A percentile compares a stretch with the other conserved stretches of the same genome.
These are phyloP conservation scores for Thelaira solivaga DNA, from an alignment of 2,888 invertebrate species.

Conservation along the genomic window DNA sequence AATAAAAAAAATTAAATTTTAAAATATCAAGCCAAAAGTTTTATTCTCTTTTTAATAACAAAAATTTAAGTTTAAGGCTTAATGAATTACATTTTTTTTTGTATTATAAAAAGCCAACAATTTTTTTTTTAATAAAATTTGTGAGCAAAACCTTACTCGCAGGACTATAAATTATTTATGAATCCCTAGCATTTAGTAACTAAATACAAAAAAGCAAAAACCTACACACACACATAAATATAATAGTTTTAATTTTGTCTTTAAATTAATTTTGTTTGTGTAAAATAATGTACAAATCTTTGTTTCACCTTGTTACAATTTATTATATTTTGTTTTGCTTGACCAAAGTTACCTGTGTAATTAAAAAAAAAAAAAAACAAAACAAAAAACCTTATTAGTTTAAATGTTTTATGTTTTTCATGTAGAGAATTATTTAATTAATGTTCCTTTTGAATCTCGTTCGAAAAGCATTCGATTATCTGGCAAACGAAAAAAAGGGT, in stretches of 20 bases:
- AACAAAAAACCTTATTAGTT: conserved; percentile 57
- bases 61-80: no score
- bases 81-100: no score
- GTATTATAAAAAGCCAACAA: no score
- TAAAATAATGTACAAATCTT: conserved; percentile 58
- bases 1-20: no score
- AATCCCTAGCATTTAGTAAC: conserved; percentile 1
- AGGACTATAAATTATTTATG: not conserved
- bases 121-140: no score
- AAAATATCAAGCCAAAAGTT: no score
- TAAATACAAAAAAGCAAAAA: not conserved
- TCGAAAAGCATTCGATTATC: not conserved
- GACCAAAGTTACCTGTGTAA: conserved; percentile 62
- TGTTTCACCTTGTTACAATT: conserved; percentile 53
- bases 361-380: conserved; percentile 37
- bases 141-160: no score
- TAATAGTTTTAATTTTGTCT: conserved; percentile 49
- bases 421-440: conserved; percentile 61
- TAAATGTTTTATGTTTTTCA: conserved; percentile 51
- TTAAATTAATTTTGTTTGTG: conserved; percentile 53
- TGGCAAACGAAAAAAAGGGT: not conserved
- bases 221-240: not conserved
- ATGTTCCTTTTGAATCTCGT: conserved; percentile 45
- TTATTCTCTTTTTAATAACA: no score
- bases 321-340: conserved; percentile 56